A percentile compares a stretch with the other conserved stretches of the same genome.
phyloP scores from a whole-genome alignment of 2,888 invertebrate species.

The Minunthozetes semirufus region DNA sequence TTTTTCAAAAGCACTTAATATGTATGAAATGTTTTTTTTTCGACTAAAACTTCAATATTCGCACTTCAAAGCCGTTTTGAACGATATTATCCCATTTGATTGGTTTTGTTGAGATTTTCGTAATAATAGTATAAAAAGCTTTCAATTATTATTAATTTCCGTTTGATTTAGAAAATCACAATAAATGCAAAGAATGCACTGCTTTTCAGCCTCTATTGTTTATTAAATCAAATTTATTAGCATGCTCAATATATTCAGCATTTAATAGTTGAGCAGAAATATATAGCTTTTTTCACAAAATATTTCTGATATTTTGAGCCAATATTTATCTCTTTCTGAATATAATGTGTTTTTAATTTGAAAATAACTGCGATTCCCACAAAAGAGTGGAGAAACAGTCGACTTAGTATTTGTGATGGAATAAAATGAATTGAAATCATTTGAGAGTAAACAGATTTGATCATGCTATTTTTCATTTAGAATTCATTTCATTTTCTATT shows the following conservation, averaged over 20 bases:
- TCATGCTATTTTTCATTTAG: neutral
- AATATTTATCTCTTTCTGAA: neutral
- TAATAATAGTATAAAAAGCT: no score
- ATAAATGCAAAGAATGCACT: no score
- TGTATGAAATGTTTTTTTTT: neutral
- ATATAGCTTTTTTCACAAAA: no score
- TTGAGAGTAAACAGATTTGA: neutral
- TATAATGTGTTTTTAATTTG: neutral
- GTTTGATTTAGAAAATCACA: no score
- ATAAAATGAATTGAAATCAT: constrained; percentile 10
- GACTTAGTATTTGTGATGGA: neutral
- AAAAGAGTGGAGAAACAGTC: neutral
- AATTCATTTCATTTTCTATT: neutral
- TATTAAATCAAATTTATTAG: no score
- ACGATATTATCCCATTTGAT: neutral
- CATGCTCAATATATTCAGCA: no score
- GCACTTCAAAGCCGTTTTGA: neutral
- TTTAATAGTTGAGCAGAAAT: no score
- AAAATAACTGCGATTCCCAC: neutral
- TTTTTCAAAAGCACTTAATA: constrained; percentile 3
- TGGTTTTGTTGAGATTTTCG: neutral
- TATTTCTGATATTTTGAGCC: no score
- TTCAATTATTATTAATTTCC: no score
- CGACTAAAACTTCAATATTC: neutral
- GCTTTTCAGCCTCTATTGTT: no score